Conservation (phyloP, 2,797 vertebrate genomes). For the Enteromius anoplus region DNA sequence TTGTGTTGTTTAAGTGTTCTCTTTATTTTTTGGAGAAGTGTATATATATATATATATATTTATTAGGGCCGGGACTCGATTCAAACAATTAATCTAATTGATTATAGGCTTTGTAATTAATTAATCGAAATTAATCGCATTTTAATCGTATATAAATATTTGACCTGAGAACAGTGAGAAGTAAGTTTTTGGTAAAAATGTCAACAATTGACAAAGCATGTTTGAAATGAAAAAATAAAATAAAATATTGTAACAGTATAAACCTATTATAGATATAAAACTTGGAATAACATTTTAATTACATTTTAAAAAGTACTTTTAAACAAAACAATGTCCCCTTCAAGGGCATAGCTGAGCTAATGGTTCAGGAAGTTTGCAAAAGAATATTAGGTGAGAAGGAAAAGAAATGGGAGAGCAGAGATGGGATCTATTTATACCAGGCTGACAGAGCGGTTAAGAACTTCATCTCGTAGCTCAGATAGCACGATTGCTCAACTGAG, state of each 20-base stretch:
- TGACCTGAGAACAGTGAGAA: no score
- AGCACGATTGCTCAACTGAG: conserved; percentile 42
- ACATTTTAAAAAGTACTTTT: neutral
- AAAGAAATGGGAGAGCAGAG: conserved; percentile 34
- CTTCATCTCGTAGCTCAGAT: conserved; percentile 53
- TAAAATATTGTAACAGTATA: neutral
- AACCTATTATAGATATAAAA: neutral
- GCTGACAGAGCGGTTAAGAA: conserved; percentile 47
- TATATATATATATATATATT: no score
- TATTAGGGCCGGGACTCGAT: no score
- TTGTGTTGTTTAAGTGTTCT: no score
- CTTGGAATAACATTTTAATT: neutral
- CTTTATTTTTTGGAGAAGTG: no score
- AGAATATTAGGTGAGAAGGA: conserved; percentile 7
- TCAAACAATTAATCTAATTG: no score
- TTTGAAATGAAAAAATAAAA: neutral
- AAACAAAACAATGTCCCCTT: neutral
- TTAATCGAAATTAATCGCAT: no score
- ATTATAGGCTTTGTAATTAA: no score
- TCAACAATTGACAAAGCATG: neutral
- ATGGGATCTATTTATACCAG: conserved; percentile 53
- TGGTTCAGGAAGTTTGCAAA: conserved; percentile 21
- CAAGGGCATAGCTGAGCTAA: conserved; percentile 24
- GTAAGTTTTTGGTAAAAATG: no score
- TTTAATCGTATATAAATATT: no score